These are phyloP conservation scores for Sapajus apella DNA, from an alignment of 2,113 vertebrate species.

Conservation along the genomic window DNA sequence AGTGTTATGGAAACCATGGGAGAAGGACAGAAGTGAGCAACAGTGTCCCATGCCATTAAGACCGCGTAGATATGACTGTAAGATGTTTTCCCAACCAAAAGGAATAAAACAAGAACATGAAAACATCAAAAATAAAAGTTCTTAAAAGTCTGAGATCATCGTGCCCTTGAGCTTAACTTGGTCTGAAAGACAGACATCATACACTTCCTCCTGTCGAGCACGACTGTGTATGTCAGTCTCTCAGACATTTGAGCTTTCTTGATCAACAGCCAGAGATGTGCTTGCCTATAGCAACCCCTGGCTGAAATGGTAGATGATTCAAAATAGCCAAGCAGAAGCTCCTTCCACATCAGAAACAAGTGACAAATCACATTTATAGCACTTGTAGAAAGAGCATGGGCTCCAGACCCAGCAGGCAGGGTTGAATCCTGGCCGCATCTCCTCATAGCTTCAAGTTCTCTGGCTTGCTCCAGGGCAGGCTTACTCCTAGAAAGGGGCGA, in stretches of 20 bases:
- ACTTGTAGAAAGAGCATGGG: background rate
- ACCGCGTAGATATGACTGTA: background rate
- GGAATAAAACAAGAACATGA: slow-evolving; percentile 48
- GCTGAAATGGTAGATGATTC: background rate
- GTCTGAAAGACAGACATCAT: slow-evolving; percentile 30
- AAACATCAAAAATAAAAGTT: slow-evolving; percentile 56
- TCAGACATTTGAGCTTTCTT: background rate
- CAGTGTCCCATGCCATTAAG: background rate
- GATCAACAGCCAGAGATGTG: background rate
- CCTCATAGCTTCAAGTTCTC: background rate
- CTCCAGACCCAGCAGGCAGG: background rate
- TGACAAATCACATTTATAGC: background rate
- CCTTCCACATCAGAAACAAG: slow-evolving; percentile 32
- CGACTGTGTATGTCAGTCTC: background rate
- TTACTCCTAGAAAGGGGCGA: background rate
- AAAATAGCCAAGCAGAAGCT: background rate
- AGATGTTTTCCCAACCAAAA: slow-evolving; percentile 35
- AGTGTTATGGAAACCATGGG: slow-evolving; percentile 24
- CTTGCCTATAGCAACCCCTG: background rate
- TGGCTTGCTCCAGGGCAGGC: background rate
- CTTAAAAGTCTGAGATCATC: slow-evolving; percentile 7
- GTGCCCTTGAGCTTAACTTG: slow-evolving; percentile 45
- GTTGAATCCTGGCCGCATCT: background rate
- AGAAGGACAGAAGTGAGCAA: slow-evolving; percentile 9
- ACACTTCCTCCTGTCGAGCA: background rate